These are phyloP conservation scores for Leptodactylus fallax DNA, from an alignment of 2,797 vertebrate genomes.

Conservation along the genomic window DNA sequence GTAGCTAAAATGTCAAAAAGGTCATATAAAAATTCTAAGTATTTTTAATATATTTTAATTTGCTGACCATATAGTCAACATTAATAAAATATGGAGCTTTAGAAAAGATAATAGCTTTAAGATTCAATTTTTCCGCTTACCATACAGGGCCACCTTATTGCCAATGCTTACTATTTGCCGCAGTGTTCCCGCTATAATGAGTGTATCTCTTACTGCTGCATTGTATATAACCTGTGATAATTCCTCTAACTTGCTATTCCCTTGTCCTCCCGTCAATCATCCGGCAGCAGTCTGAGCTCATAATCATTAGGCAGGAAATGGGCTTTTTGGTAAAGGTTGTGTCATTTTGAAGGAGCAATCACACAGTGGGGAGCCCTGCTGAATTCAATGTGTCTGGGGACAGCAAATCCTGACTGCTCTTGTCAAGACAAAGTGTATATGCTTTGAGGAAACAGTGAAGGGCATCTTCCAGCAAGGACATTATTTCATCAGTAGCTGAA, in stretches of 20 bases:
- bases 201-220: slow-evolving; percentile 6
- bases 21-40: background rate
- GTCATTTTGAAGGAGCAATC: slow-evolving; percentile 62
- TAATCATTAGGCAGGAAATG: slow-evolving; percentile 58
- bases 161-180: background rate
- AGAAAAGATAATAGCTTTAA: background rate
- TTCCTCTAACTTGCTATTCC: slow-evolving; percentile 28
- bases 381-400: slow-evolving; percentile 58
- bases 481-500: slow-evolving; percentile 25
- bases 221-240: slow-evolving; percentile 3
- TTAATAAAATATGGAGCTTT: background rate
- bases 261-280: slow-evolving; percentile 37
- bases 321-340: slow-evolving; percentile 63
- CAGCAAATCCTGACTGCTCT: slow-evolving; percentile 56
- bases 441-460: slow-evolving; percentile 51
- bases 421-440: slow-evolving; percentile 60
- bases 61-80: background rate
- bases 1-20: background rate
- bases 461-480: slow-evolving; percentile 54
- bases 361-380: slow-evolving; percentile 60
- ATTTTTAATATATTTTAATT: background rate
- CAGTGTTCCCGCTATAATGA: background rate
- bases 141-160: too few species aligned
- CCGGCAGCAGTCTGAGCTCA: slow-evolving; percentile 30
- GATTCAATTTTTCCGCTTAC: too few species aligned